A percentile compares a stretch with the other conserved stretches of the same genome.
phyloP scores from a whole-genome alignment of 1,140 invertebrate genomes.

The Orchestia grillus region DNA sequence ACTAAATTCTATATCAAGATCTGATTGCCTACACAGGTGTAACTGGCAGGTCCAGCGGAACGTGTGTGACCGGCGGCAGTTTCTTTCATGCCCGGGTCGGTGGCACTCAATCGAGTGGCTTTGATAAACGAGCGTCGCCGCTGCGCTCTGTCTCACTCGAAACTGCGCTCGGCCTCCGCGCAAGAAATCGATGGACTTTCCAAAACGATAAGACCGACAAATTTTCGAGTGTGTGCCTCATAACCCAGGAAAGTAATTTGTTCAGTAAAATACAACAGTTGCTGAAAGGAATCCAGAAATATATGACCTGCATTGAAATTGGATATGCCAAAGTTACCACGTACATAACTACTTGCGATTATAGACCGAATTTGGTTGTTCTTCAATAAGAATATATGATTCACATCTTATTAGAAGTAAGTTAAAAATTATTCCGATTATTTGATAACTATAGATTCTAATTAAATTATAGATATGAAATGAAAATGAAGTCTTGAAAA shows the following conservation, averaged over 20 bases:
- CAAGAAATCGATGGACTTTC: not conserved
- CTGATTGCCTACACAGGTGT: not conserved
- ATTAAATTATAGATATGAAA: not conserved
- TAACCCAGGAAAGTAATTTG: not conserved
- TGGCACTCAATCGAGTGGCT: slow-evolving; percentile 27
- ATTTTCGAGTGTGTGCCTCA: not conserved
- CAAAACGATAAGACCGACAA: not conserved
- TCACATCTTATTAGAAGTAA: no score
- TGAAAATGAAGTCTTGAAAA: not conserved
- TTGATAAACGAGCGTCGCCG: not conserved
- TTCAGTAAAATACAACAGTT: not conserved
- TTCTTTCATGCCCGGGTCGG: not conserved
- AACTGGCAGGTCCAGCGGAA: not conserved
- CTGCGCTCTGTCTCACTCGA: not conserved
- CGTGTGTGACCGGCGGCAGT: slow-evolving; percentile 4
- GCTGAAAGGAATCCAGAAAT: not conserved
- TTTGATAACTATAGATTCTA: not conserved
- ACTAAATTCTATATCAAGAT: not conserved
- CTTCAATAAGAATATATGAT: not conserved
- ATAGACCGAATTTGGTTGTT: not conserved
- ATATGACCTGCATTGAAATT: not conserved
- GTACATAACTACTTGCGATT: not conserved
- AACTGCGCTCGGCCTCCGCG: not conserved
- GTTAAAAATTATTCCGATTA: no score
- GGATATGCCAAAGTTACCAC: not conserved